Evolutionary conservation across 2,797 vertebrate species (phyloP), one percentile per base, ranked within the genome.

Genomic region (Gadopsis marmoratus): DNA sequence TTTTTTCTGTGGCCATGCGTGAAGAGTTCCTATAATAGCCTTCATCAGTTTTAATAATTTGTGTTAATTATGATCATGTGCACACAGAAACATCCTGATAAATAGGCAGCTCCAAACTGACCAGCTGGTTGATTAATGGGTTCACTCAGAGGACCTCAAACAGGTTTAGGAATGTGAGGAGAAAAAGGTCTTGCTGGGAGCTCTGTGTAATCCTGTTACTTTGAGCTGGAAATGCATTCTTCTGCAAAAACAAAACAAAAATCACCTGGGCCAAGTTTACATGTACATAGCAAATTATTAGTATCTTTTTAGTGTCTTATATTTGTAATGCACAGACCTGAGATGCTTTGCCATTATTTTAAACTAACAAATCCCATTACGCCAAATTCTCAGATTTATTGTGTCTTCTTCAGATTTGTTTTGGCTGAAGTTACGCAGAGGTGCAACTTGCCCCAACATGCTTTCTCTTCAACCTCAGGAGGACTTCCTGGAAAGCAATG

Each of bases 361-460:
- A 45, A 67, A 31, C 5, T 4, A 45, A n/a, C 35, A 11, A 7
- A 4, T 2, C 1, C 31, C 4, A 13, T 23, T 5, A 29, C 19
- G 5, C 0, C 3, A 35, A 26, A 10, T 31, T 67, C 31, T 31
- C 6, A 9, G 12, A 33, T 53, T 37, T 37, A 7, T 14, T 26
- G 3, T 59, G n/a, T 17, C 26, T 31, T 43, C 55, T 13, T 17
- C 8, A 10, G 9, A 2, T 43, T 29, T 47, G 55, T 37, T 4
- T 2, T 29, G 23, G 33, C 21, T 23, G 47, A 7, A 37, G 41
- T 41, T 75, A 19, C 71, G 31, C 37, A 55, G 54, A 72, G 43
- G 0, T 39, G 17, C 35, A 29, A 74, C 88, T 35, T 85, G 91
- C 45, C 84, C n/a, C 3, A 14, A 81, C 91, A 70, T 16, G 88